phyloP scores from a whole-genome alignment of 2,113 vertebrate genomes.

The Oreocharis arfaki region DNA sequence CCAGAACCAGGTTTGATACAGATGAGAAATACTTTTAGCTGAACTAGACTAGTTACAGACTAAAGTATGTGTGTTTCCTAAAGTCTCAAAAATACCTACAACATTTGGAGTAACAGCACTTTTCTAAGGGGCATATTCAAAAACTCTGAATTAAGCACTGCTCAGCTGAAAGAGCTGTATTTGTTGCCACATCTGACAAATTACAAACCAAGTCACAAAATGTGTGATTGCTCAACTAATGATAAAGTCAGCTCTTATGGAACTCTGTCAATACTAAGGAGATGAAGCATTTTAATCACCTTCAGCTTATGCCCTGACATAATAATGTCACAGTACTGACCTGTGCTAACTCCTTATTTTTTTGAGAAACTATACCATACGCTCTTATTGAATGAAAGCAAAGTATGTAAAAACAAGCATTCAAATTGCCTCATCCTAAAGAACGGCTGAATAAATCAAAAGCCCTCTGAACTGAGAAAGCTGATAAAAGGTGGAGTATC shows the following conservation, averaged over 20 bases:
- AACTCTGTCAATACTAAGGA: neutral
- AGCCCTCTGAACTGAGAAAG: neutral
- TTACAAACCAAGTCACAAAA: neutral
- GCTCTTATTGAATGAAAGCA: neutral
- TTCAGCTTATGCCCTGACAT: neutral
- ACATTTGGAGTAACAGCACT: neutral
- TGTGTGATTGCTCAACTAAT: neutral
- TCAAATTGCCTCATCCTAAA: neutral
- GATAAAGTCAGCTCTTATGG: neutral
- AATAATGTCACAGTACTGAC: neutral
- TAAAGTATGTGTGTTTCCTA: neutral
- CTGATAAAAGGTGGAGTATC: neutral
- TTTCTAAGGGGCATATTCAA: neutral
- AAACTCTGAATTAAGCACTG: neutral
- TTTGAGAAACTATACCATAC: neutral
- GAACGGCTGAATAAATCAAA: neutral
- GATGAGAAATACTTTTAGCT: neutral
- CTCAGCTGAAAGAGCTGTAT: neutral
- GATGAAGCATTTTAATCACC: neutral
- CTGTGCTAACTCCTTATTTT: neutral
- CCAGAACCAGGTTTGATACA: neutral
- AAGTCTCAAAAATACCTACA: neutral
- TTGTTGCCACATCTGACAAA: neutral
- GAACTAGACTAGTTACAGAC: neutral
- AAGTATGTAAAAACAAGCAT: neutral